Percentiles rank a stretch among this genome's conserved stretches.
These are phyloP conservation scores for Clistopyga incitator DNA, from an alignment of 2,888 invertebrate species.

Conservation along the genomic window DNA sequence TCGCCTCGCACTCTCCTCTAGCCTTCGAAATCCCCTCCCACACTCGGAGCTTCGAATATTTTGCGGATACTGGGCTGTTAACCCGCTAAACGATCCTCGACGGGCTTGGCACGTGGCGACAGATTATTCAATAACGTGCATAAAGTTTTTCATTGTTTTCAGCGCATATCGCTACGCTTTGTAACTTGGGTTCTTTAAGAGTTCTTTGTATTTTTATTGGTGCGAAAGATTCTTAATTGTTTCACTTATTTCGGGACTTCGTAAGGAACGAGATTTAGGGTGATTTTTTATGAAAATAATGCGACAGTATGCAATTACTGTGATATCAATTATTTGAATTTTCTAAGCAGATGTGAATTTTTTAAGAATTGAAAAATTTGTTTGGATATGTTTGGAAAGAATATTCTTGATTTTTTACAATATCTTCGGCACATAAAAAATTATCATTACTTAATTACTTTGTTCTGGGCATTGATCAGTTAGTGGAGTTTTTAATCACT, in stretches of 20 bases:
- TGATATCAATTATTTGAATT: too few species aligned
- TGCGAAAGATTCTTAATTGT: too few species aligned
- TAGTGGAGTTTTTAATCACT: neutral
- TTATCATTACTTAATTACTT: neutral
- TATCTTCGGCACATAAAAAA: neutral
- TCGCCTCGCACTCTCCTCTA: neutral
- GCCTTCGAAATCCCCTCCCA: slow-evolving; percentile 22
- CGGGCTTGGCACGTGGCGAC: neutral
- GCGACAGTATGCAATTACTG: too few species aligned
- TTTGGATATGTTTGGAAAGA: too few species aligned
- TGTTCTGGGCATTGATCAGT: neutral
- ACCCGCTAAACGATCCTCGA: slow-evolving; percentile 4
- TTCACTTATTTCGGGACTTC: too few species aligned
- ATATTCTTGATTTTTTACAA: too few species aligned
- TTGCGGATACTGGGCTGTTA: slow-evolving; percentile 7
- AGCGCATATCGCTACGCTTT: neutral
- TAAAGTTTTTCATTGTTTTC: neutral
- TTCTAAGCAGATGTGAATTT: too few species aligned
- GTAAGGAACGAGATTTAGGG: too few species aligned
- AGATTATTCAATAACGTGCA: neutral
- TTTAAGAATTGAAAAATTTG: too few species aligned
- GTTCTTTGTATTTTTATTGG: too few species aligned
- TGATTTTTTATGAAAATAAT: too few species aligned
- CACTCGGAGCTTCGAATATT: neutral
- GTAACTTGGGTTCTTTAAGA: too few species aligned